A percentile compares a stretch with the other conserved stretches of the same genome.
phyloP scores from a whole-genome alignment of 2,888 invertebrate genomes.

The Xestoiulus laeticollis region DNA sequence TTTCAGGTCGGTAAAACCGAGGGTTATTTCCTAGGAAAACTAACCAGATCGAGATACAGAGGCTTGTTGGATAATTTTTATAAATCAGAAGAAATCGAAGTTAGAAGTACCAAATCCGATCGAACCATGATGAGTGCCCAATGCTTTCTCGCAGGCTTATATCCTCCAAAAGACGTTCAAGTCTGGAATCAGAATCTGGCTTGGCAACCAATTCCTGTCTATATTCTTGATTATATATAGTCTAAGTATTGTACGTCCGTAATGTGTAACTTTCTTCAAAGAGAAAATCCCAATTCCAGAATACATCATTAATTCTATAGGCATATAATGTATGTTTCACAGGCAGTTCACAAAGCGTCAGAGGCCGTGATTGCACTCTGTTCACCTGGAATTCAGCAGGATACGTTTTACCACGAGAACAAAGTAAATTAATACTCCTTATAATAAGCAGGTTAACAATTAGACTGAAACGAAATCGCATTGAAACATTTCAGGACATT shows the following conservation, averaged over 20 bases:
- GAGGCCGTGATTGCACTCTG: neutral
- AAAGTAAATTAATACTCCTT: neutral
- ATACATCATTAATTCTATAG: neutral
- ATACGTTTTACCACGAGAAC: neutral
- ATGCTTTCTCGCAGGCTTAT: neutral
- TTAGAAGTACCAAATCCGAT: neutral
- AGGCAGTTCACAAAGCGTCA: neutral
- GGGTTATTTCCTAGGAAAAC: neutral
- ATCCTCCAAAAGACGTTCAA: neutral
- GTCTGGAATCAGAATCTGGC: neutral
- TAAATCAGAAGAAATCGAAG: neutral
- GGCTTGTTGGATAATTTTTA: neutral
- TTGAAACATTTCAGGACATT: neutral
- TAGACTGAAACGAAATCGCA: neutral
- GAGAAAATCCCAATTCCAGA: neutral
- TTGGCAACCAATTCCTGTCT: conserved; percentile 27
- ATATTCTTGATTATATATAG: neutral
- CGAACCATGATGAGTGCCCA: conserved; percentile 36
- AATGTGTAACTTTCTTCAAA: neutral
- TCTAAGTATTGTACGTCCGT: neutral
- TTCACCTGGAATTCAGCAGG: neutral
- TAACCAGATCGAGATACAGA: neutral
- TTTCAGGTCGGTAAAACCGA: neutral
- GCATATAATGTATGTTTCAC: neutral
- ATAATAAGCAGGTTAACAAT: neutral